These are phyloP conservation scores for Epinephelus coioides DNA, from an alignment of 2,797 vertebrate genomes.

Conservation along the genomic window DNA sequence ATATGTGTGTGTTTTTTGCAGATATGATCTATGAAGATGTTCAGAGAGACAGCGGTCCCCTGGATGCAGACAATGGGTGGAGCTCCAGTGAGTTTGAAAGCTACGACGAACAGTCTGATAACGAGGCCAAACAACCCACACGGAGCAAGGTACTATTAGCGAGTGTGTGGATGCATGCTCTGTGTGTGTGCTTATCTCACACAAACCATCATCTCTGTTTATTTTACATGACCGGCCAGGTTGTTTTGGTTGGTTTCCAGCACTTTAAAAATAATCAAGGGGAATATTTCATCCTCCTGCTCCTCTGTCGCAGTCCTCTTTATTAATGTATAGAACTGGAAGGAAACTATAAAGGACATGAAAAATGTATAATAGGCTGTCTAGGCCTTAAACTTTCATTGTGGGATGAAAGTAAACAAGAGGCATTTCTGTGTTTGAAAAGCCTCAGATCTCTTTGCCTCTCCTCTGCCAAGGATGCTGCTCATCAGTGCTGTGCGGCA, in stretches of 20 bases:
- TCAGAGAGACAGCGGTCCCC: constrained; percentile 75
- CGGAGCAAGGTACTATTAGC: constrained; percentile 83
- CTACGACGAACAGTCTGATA: constrained; percentile 94
- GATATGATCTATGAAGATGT: constrained; percentile 91
- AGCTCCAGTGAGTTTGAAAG: constrained; percentile 99
- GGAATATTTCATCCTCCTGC: constrained; percentile 57
- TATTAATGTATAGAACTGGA: constrained; percentile 65
- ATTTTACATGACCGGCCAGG: constrained; percentile 23
- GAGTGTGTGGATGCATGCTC: constrained; percentile 24
- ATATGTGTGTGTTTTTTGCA: constrained; percentile 55
- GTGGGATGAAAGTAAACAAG: constrained; percentile 71
- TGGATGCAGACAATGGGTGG: constrained; percentile 89
- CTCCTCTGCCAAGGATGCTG: constrained; percentile 43
- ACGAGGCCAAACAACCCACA: constrained; percentile 86
- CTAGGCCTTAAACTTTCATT: constrained; percentile 55
- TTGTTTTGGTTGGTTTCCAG: constrained; percentile 47
- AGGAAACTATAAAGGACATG: constrained; percentile 61
- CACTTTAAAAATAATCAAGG: constrained; percentile 51
- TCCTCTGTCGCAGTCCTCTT: constrained; percentile 41
- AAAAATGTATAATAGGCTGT: constrained; percentile 60
- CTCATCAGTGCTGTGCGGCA: constrained; percentile 41
- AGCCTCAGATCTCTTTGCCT: constrained; percentile 60
- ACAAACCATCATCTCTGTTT: constrained; percentile 8
- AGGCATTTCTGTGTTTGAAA: constrained; percentile 55
- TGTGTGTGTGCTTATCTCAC: not conserved